Conservation (phyloP, 2,888 invertebrate genomes). For the Tinea pellionella region DNA sequence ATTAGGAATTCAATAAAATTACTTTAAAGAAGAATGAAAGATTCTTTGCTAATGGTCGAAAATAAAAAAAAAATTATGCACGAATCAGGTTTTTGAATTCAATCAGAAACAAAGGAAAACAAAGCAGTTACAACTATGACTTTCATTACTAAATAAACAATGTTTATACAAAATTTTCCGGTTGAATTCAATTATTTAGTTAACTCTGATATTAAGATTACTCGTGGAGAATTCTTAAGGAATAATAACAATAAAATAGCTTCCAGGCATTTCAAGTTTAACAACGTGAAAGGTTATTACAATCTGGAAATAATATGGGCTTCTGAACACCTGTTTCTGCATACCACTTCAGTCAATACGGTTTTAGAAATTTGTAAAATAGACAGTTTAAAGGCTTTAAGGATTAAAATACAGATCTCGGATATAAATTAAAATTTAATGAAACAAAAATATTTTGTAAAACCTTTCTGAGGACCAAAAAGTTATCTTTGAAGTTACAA, state of each 20-base stretch:
- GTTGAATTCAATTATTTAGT: background rate
- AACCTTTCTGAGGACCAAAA: too few species aligned
- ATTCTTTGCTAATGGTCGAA: too few species aligned
- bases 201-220: background rate
- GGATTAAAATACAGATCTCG: background rate
- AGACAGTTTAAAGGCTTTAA: background rate
- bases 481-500: too few species aligned
- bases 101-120: too few species aligned
- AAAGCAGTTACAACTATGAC: too few species aligned
- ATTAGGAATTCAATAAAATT: too few species aligned
- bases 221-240: background rate
- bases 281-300: background rate
- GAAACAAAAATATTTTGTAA: too few species aligned
- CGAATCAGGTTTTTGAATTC: too few species aligned
- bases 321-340: background rate
- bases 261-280: background rate
- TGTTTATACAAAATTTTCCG: too few species aligned
- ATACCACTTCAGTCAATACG: background rate
- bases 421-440: too few species aligned
- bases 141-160: too few species aligned
- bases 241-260: constrained; percentile 3
- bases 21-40: background rate
- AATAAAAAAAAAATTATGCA: too few species aligned
- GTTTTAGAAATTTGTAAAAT: background rate
- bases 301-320: background rate